Percentiles rank a stretch among this genome's conserved stretches.
These are phyloP conservation scores for Mizuhopecten yessoensis DNA, from an alignment of 1,140 invertebrate genomes.

Conservation along the genomic window DNA sequence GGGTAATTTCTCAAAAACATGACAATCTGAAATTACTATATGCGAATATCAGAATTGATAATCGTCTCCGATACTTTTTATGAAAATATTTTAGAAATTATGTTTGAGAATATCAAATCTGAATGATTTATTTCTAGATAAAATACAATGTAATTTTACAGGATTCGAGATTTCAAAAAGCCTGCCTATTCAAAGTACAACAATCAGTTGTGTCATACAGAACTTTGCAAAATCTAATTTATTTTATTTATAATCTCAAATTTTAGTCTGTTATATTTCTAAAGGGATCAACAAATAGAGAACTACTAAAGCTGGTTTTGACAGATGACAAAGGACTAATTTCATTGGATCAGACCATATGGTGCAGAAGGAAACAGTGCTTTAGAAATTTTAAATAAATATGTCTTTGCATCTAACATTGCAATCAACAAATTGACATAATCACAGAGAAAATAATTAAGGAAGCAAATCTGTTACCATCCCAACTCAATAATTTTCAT, in stretches of 20 bases:
- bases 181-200: background rate
- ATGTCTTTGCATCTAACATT: background rate
- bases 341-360: background rate
- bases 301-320: background rate
- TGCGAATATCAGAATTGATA: background rate
- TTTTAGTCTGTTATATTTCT: background rate
- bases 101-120: background rate
- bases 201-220: background rate
- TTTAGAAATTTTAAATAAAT: background rate
- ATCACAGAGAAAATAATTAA: background rate
- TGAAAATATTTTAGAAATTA: background rate
- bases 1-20: too few species aligned
- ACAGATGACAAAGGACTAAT: background rate
- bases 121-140: background rate
- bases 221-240: background rate
- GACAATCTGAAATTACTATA: background rate
- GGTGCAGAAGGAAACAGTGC: background rate
- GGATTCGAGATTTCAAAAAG: background rate
- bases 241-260: background rate
- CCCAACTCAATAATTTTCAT: background rate
- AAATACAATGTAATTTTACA: background rate
- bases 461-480: background rate
- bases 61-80: background rate
- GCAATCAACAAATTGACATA: constrained; percentile 17
- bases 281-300: background rate